Evolutionary conservation across 2,888 invertebrate genomes (phyloP), one percentile per base, ranked within the genome.

Genomic region (Herminia tarsipennalis): DNA sequence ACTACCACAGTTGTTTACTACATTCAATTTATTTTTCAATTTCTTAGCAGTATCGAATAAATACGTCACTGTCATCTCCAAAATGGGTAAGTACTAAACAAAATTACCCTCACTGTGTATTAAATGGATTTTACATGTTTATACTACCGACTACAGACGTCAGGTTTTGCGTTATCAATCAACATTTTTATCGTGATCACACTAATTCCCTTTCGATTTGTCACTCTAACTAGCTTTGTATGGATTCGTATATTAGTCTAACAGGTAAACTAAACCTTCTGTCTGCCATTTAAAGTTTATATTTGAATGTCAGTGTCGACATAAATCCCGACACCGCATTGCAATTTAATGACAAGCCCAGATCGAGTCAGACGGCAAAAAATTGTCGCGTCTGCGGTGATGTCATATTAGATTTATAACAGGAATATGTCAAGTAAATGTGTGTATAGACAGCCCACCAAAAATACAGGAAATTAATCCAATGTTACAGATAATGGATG

Each of bases 141-240:
- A 18, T 20, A 22, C 12, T 21, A 33, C 12, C 8, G 20, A 21
- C n/a, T n/a, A n/a, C 21, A 9, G 18, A 18, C 8, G 35, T 43
- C 54, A 47, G 27, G 25, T 40, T 53, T 54, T 28, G 30, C 38
- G 12, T 51, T 54, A 62, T 61, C 51, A 53, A 65, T 66, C 47
- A 60, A 32, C 18, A 44, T 50, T 64, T 53, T 53, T 46, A 54
- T 54, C 51, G 39, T 43, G 40, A 63, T 59, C 47, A 40, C 44
- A 46, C 66, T 78, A 78, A 79, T 81, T 75, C 70, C 60, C 49
- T 69, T 73, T 76, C 66, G 71, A 79, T 78, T 78, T 75, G 70
- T 71, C 73, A 73, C 56, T 63, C 63, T 64, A 56, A 68, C 70
- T 64, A 64, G 56, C 63, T 60, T 58, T 66, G 62, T 66, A 55